phyloP scores from a whole-genome alignment of 1,140 invertebrate species.

The Pogonomyrmex barbatus region DNA sequence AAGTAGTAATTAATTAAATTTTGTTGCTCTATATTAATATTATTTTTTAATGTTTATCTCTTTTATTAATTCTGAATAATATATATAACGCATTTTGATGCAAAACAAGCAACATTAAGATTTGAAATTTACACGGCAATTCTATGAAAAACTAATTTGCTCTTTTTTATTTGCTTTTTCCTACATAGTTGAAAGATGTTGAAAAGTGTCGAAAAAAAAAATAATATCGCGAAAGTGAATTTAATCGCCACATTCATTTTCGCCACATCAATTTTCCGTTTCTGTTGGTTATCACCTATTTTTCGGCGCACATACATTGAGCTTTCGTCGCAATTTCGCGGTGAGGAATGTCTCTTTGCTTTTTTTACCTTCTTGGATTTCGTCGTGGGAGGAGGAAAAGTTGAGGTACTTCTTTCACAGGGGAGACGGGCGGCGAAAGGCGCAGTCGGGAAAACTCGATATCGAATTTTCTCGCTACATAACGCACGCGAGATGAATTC shows the following conservation, averaged over 20 bases:
- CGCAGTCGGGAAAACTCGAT: slow-evolving; percentile 32
- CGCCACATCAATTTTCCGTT: slow-evolving; percentile 9
- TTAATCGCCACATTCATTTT: not conserved
- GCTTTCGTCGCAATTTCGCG: not conserved
- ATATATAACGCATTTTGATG: not conserved
- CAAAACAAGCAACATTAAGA: not conserved
- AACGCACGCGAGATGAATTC: slow-evolving; percentile 53
- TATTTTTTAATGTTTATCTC: not conserved
- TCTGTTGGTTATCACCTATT: not conserved
- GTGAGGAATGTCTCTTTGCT: slow-evolving; percentile 2
- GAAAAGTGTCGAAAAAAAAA: not conserved
- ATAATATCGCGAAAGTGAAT: not conserved
- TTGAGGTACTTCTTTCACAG: not conserved
- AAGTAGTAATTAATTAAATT: not conserved
- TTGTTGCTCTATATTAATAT: not conserved
- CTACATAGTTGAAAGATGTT: not conserved
- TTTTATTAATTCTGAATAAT: slow-evolving; percentile 13
- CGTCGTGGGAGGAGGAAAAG: not conserved
- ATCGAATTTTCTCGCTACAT: slow-evolving; percentile 50
- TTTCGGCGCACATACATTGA: not conserved
- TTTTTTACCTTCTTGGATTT: slow-evolving; percentile 16
- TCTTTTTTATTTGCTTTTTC: not conserved
- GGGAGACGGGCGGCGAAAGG: slow-evolving; percentile 6
- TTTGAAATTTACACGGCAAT: not conserved
- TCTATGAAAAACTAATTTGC: not conserved